A percentile compares a stretch with the other conserved stretches of the same genome.
These are phyloP conservation scores for Plestiodon gilberti DNA, from an alignment of 2,113 vertebrate species.

Conservation along the genomic window DNA sequence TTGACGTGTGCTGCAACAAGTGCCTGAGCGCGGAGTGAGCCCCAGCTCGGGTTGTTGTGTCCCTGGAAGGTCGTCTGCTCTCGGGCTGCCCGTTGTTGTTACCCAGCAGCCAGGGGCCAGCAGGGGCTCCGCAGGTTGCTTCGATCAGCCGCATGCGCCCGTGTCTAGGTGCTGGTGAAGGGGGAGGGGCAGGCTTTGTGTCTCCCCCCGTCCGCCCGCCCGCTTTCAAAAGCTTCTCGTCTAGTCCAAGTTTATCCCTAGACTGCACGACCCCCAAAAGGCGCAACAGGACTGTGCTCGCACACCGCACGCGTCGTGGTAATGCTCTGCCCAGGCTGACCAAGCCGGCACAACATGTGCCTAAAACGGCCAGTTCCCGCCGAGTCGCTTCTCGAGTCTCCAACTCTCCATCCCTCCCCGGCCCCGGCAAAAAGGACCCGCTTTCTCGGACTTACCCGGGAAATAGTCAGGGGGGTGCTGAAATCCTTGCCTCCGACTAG, in stretches of 20 bases:
- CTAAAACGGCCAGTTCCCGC: neutral
- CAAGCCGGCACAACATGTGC: neutral
- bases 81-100: neutral
- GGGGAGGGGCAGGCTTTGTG: no score
- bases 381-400: neutral
- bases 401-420: neutral
- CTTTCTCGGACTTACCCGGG: conserved; percentile 83
- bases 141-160: neutral
- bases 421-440: neutral
- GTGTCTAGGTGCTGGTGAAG: no score
- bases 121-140: neutral
- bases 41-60: neutral
- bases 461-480: conserved; percentile 92
- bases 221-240: no score
- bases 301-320: neutral
- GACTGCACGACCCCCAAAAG: no score
- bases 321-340: neutral
- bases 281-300: no score
- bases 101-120: neutral
- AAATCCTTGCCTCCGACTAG: conserved; percentile 95
- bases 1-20: neutral
- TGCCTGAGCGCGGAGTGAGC: neutral
- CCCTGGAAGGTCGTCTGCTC: neutral
- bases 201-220: no score
- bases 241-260: no score